phyloP scores from a whole-genome alignment of 2,888 invertebrate genomes.

The Eudemis profundana region DNA sequence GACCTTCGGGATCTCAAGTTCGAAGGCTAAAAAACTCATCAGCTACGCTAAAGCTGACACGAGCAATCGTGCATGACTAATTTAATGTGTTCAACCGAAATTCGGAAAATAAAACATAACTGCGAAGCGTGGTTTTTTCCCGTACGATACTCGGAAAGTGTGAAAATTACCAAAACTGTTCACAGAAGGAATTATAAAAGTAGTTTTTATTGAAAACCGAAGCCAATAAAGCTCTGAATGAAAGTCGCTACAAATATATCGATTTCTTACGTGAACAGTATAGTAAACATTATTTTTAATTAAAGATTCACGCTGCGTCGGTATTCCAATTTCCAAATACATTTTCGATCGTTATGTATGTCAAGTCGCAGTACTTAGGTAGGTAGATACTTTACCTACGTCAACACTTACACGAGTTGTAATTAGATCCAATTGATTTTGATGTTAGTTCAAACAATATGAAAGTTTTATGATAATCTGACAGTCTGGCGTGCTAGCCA shows the following conservation, averaged over 20 bases:
- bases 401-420: no score
- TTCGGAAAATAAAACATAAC: constrained; percentile 9
- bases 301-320: constrained; percentile 11
- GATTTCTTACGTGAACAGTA: constrained; percentile 2
- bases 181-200: constrained; percentile 15
- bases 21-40: constrained; percentile 39
- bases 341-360: constrained; percentile 2
- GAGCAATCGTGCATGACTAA: constrained; percentile 34
- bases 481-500: no score
- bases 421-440: no score
- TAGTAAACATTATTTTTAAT: constrained; percentile 1
- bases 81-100: constrained; percentile 11
- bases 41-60: constrained; percentile 14
- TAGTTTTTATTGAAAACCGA: constrained; percentile 19
- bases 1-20: constrained; percentile 30
- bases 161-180: background rate
- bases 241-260: constrained; percentile 2
- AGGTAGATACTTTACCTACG: no score
- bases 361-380: no score
- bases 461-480: no score
- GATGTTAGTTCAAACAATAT: no score
- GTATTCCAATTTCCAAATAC: constrained; percentile 18
- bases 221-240: background rate
- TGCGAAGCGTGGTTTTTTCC: background rate
- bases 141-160: background rate